Conservation (phyloP, 1,140 invertebrate species). For the Agrilus planipennis region DNA sequence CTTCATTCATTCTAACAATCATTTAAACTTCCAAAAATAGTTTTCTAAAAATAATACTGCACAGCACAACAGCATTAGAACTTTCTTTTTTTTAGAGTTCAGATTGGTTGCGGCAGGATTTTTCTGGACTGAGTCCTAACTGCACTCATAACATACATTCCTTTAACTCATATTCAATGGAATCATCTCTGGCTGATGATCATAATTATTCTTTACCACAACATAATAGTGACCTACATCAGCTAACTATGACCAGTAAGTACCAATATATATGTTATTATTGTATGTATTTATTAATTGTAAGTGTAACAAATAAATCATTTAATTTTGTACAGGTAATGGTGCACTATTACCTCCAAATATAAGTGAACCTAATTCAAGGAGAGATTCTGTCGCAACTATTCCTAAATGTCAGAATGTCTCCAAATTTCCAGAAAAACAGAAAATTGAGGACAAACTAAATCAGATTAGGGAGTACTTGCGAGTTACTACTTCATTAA, state of each 20-base stretch:
- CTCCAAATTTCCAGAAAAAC: conserved; percentile 33
- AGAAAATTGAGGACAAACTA: conserved; percentile 33
- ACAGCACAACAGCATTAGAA: conserved; percentile 10
- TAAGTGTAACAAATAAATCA: not conserved
- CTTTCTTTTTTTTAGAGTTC: conserved; percentile 13
- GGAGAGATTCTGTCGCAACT: conserved; percentile 26
- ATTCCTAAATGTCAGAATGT: conserved; percentile 32
- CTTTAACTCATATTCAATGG: conserved; percentile 8
- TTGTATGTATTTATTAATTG: not conserved
- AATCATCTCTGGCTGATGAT: conserved; percentile 12
- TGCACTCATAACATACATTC: conserved; percentile 5
- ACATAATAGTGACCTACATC: conserved; percentile 12
- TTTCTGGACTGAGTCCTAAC: conserved; percentile 6
- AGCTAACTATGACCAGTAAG: conserved; percentile 2
- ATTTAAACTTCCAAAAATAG: conserved; percentile 20
- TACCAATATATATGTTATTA: not conserved
- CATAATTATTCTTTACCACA: conserved; percentile 8
- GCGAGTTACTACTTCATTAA: conserved; percentile 31
- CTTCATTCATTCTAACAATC: conserved; percentile 8
- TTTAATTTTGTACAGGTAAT: not conserved
- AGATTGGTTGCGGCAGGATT: conserved; percentile 7
- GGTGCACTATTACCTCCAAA: conserved; percentile 13
- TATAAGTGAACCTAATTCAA: conserved; percentile 21
- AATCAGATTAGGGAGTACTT: conserved; percentile 35
- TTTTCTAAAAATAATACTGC: conserved; percentile 11